Evolutionary conservation across 2,113 vertebrate species (phyloP), one percentile per base, ranked within the genome.

Genomic region (Apeltes quadracus): DNA sequence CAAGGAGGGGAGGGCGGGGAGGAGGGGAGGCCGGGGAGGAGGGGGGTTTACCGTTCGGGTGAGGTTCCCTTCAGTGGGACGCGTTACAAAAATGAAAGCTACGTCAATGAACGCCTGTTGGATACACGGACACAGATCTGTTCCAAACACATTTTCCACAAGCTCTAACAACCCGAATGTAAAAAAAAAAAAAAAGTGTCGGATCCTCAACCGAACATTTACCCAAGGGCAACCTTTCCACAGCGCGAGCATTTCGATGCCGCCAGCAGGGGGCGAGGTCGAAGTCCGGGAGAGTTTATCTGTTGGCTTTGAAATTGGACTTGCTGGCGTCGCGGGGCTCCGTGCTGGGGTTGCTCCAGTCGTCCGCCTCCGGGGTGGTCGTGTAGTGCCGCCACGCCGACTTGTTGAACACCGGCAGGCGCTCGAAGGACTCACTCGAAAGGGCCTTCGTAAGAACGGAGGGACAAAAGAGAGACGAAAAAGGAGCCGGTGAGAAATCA

Each of bases 271-370:
- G 61, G 62, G 76, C 43, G 2, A 38, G 25, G 67, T 79, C 25
- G 18, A 43, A 20, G 55, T 55, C 59, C 20, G 46, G 69, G 67
- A 62, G 79, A 92, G 75, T 93, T 53, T 95, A 96, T 96, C 94
- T 93, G 75, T 96, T 96, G 76, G 94, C 94, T 90, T 97, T 98
- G 84, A 97, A 98, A 88, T 96, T 97, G 83, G 97, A 97, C 88
- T 92, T 91, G 90, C 90, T 92, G 84, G 97, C 94, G 83, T 99
- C 96, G 7, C 95, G 94, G 0, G 97, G 97, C 88, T 97, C 97
- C 44, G 94, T 96, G 95, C 97, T 98, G 62, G 97, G 97, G 92
- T 98, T 98, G 91, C 97, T 98, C 97, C 97, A 99, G 89, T 99
- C 97, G 41, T 99, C 97, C 7, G 97, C 97, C 92, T 98, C 97